A percentile compares a stretch with the other conserved stretches of the same genome.
Conservation (phyloP, 2,113 vertebrate genomes). For the Onychorhynchus coronatus region DNA sequence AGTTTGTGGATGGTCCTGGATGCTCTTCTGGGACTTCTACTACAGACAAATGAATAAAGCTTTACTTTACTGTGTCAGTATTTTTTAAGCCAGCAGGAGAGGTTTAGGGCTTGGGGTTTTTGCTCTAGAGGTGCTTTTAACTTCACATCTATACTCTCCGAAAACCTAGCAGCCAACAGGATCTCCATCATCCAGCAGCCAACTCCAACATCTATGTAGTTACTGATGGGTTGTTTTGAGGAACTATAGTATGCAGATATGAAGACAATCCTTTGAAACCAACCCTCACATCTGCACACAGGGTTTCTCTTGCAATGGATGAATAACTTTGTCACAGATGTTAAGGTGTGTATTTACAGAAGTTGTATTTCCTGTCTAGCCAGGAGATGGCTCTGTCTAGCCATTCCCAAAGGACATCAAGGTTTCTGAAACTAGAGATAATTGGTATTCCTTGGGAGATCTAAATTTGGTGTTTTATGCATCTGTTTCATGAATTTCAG, state of each 20-base stretch:
- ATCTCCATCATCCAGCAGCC: not conserved
- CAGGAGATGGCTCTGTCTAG: slow-evolving; percentile 60
- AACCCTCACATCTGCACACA: not conserved
- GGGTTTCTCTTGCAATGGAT: not conserved
- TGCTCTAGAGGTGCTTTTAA: not conserved
- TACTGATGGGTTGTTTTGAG: not conserved
- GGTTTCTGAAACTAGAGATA: not conserved
- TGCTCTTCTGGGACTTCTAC: not conserved
- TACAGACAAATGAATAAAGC: not conserved
- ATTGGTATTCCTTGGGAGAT: not conserved
- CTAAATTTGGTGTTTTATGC: not conserved
- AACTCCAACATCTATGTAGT: not conserved
- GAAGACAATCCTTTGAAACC: not conserved
- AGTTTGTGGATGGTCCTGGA: fast-evolving
- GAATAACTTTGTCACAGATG: not conserved
- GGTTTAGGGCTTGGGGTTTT: not conserved
- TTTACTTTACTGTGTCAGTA: not conserved
- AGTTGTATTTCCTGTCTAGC: slow-evolving; percentile 21
- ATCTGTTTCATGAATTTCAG: not conserved
- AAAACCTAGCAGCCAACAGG: not conserved
- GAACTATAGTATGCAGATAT: not conserved
- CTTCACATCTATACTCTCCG: not conserved
- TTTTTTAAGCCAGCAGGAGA: not conserved
- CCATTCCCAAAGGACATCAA: not conserved
- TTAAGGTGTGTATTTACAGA: not conserved